These are phyloP conservation scores for Eptesicus fuscus DNA, from an alignment of 2,113 vertebrate species.

Conservation along the genomic window DNA sequence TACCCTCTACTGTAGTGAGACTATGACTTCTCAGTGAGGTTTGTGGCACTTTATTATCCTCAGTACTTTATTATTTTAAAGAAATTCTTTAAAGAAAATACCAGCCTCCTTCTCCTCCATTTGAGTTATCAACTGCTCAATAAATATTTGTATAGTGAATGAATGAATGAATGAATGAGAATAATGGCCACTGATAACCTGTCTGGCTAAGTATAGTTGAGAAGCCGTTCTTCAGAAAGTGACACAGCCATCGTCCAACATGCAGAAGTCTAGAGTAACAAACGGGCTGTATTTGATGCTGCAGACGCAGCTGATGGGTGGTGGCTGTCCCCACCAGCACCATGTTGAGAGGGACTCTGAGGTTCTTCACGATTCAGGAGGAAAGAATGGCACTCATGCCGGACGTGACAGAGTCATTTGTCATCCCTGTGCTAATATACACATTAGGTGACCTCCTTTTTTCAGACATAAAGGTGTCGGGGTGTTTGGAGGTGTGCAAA, in stretches of 20 bases:
- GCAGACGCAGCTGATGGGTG: too few species aligned
- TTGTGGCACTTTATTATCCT: not conserved
- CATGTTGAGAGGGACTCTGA: not conserved
- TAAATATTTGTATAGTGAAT: not conserved
- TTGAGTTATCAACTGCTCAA: not conserved
- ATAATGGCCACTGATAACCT: not conserved
- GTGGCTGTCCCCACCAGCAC: rapidly evolving
- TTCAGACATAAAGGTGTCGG: not conserved
- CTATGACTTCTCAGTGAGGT: not conserved
- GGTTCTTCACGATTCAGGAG: not conserved
- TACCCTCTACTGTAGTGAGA: not conserved
- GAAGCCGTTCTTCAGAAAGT: not conserved
- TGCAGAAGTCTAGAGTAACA: not conserved
- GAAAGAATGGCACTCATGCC: not conserved
- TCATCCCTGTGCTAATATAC: not conserved
- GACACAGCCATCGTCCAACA: not conserved
- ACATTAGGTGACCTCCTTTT: not conserved
- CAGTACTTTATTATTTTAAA: not conserved
- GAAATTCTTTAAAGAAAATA: not conserved
- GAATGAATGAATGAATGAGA: not conserved
- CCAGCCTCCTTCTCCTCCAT: not conserved
- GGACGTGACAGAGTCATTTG: not conserved
- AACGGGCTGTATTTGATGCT: not conserved
- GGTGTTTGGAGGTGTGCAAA: not conserved
- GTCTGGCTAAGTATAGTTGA: not conserved